Evolutionary conservation across 30 jellyfish, hydroid and myxozoan genomes (phyloP).

Genomic region (Aurelia coerulea): DNA sequence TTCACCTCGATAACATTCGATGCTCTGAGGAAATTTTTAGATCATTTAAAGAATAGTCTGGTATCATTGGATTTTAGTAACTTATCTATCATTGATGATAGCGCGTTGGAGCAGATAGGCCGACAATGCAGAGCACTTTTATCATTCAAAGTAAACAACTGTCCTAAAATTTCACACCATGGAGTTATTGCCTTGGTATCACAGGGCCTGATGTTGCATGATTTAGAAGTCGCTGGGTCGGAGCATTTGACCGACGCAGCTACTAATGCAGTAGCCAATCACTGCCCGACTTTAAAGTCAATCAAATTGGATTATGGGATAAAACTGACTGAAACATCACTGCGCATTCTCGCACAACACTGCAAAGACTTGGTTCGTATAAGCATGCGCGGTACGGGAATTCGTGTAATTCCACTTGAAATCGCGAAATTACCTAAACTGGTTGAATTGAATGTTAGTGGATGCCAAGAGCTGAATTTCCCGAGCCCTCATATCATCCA

Average conservation of each 20-base stretch:
- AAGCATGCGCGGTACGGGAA: constrained; percentile 84
- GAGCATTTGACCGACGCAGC: constrained; percentile 85
- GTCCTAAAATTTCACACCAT: constrained; percentile 76
- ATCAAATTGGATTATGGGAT: constrained; percentile 83
- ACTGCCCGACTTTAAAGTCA: constrained; percentile 75
- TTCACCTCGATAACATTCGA: constrained; percentile 78
- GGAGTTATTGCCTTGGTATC: constrained; percentile 72
- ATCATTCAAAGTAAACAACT: constrained; percentile 72
- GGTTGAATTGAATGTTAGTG: constrained; percentile 66
- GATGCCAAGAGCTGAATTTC: constrained; percentile 67
- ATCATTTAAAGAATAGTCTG: constrained; percentile 71
- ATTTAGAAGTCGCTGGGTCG: constrained; percentile 84
- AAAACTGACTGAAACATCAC: constrained; percentile 72
- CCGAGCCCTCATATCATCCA: constrained; percentile 78
- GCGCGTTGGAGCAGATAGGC: constrained; percentile 82
- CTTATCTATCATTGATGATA: constrained; percentile 76
- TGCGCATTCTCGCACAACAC: constrained; percentile 70
- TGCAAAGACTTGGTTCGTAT: constrained; percentile 74
- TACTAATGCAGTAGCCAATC: constrained; percentile 68
- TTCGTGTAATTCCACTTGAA: constrained; percentile 75
- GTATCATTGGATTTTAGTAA: constrained; percentile 86
- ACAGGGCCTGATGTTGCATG: constrained; percentile 59
- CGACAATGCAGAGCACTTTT: constrained; percentile 68
- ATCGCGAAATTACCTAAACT: constrained; percentile 63
- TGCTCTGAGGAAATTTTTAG: constrained; percentile 80